These are phyloP conservation scores for Margarornis squamiger DNA, from an alignment of 2,797 vertebrate species.

Conservation along the genomic window DNA sequence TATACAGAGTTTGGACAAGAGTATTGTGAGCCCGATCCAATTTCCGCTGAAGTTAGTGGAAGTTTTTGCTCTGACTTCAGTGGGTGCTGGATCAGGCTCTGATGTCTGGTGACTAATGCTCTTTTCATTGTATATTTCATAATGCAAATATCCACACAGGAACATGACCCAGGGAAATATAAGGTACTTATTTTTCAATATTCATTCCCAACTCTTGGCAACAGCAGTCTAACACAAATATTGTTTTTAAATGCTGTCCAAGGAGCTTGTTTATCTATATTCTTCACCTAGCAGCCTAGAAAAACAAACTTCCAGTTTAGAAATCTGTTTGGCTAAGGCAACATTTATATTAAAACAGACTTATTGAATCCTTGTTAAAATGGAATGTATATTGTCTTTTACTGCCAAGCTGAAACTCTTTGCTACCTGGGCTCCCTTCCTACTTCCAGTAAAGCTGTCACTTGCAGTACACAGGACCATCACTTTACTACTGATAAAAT, in stretches of 20 bases:
- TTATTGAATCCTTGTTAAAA: background rate
- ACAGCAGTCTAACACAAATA: conserved; percentile 10
- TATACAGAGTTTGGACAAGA: background rate
- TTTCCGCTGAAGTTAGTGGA: background rate
- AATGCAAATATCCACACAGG: background rate
- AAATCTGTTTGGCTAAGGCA: background rate
- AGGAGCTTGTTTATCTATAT: conserved; percentile 22
- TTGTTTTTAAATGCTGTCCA: conserved; percentile 13
- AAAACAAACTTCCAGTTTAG: conserved; percentile 17
- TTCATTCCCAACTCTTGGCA: background rate
- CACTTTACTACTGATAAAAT: background rate
- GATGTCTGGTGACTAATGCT: conserved; percentile 12
- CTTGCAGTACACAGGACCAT: background rate
- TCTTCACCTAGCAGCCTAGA: conserved; percentile 21
- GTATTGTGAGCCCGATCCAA: background rate
- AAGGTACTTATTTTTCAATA: conserved; percentile 40
- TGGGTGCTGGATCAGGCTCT: background rate
- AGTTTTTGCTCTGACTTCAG: conserved; percentile 15
- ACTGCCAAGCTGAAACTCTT: background rate
- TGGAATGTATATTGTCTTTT: background rate
- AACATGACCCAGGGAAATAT: conserved; percentile 14
- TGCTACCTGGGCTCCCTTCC: background rate
- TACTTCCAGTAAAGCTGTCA: background rate
- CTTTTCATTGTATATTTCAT: conserved; percentile 4
- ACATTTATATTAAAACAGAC: background rate